A percentile compares a stretch with the other conserved stretches of the same genome.
Conservation (phyloP, 2,888 invertebrate species). For the Eumerus sabulonum region DNA sequence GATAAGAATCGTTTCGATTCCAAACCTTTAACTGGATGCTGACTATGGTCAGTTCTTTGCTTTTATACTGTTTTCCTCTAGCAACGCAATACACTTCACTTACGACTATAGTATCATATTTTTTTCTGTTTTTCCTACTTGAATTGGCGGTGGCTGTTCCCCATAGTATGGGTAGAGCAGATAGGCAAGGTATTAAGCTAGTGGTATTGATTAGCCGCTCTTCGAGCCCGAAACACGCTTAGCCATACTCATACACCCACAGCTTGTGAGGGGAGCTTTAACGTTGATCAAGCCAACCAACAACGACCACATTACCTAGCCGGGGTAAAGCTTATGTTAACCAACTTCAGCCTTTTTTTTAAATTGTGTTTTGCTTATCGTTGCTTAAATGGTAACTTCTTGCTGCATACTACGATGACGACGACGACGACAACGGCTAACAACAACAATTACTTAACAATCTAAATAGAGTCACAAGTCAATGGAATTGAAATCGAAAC, state of each 20-base stretch:
- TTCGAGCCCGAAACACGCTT: slow-evolving; percentile 49
- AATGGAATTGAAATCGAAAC: slow-evolving; percentile 57
- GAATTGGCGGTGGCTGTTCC: slow-evolving; percentile 55
- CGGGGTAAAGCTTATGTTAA: slow-evolving; percentile 51
- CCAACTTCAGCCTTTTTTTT: slow-evolving; percentile 24
- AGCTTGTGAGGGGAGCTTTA: slow-evolving; percentile 39
- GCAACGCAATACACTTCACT: slow-evolving; percentile 44
- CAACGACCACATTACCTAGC: slow-evolving; percentile 25
- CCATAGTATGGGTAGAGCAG: slow-evolving; percentile 2
- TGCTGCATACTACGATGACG: slow-evolving; percentile 38
- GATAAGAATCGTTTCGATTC: slow-evolving; percentile 79
- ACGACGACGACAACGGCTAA: slow-evolving; percentile 31
- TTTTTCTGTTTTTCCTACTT: slow-evolving; percentile 55
- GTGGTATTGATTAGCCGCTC: slow-evolving; percentile 60
- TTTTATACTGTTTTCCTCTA: slow-evolving; percentile 76
- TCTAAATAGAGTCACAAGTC: slow-evolving; percentile 56
- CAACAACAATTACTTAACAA: slow-evolving; percentile 49
- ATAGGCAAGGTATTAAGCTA: not conserved
- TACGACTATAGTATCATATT: slow-evolving; percentile 3
- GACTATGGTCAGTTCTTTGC: slow-evolving; percentile 78
- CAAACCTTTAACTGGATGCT: slow-evolving; percentile 80
- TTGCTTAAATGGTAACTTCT: slow-evolving; percentile 46
- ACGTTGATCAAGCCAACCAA: slow-evolving; percentile 18
- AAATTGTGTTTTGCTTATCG: slow-evolving; percentile 4
- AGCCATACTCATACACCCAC: slow-evolving; percentile 66